Base-by-base conservation (phyloP, 2,797 vertebrate species). In the Dromococcyx pavoninus region DNA sequence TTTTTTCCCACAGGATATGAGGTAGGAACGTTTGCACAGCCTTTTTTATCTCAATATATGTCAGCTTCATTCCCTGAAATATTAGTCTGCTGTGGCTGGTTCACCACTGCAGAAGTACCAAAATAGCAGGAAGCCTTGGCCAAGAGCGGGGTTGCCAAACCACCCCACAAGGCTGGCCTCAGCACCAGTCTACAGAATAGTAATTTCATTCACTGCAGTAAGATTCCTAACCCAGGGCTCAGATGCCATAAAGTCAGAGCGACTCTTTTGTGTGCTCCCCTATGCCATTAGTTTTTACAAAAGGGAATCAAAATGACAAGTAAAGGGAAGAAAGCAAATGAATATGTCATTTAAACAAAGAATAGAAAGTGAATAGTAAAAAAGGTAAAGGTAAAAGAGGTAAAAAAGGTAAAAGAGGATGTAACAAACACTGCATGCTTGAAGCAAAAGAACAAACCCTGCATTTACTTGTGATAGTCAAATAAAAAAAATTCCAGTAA, bases 121-220 rank as follows among this genome's bases (percentile, higher is more conserved):
- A 82, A 92, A 41, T 6, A 74, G 51, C 33, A 79, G 60, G 56
- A 75, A 72, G 53, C n/a, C 17, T 30, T 44, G 25, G 46, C 71
- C 5, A 5, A 48, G 57, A 54, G 9, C 1, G 1, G 15, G 17
- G 22, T 67, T 77, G 35, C 79, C 46, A 86, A 78, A 69, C 10
- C 2, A 4, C 37, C 12, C 69, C 58, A 56, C 41, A 39, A 5
- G 0, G 0, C n/a, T 0, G 0, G 21, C 33, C 69, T 77, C 1
- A 0, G 39, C 65, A 51, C 23, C 0, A 0, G 23, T 8, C 37
- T 25, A 37, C 56, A 78, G 62, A 81, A 50, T 24, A 60, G 23
- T 44, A 7, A 51, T 69, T 89, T 85, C 56, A n/a, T 89, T 90
- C 71, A 35, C 43, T 25, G 70, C 1, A 3, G 61, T 32, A 61